Evolutionary conservation across 2,797 vertebrate species (phyloP).

Genomic region (Lacerta bilineata): DNA sequence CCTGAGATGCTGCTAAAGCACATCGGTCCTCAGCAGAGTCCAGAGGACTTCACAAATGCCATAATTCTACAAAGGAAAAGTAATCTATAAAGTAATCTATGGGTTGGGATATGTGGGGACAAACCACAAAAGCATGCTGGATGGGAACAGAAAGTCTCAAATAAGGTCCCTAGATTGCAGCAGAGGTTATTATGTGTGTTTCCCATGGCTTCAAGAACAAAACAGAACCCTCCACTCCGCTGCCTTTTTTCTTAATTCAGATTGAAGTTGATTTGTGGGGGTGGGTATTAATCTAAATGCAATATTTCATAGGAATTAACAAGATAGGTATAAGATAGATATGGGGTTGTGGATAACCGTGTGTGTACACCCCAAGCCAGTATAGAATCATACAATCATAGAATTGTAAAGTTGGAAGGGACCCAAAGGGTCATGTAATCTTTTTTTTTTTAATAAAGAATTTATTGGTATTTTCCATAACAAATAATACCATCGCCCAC

Average conservation of each 20-base stretch:
- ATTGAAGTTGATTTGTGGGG: too few species aligned
- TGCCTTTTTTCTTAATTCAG: not conserved
- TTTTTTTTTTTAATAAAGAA: too few species aligned
- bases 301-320: too few species aligned
- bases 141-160: conserved; percentile 56
- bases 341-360: too few species aligned
- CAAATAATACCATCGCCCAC: too few species aligned
- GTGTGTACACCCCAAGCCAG: too few species aligned
- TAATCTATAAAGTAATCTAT: not conserved
- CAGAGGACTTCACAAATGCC: not conserved
- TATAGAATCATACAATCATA: too few species aligned
- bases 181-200: not conserved
- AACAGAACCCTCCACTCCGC: not conserved
- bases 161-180: conserved; percentile 61
- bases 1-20: not conserved
- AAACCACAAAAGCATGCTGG: conserved; percentile 31
- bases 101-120: not conserved
- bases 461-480: too few species aligned
- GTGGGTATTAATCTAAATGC: too few species aligned
- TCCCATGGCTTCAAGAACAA: not conserved
- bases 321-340: too few species aligned
- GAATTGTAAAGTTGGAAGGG: too few species aligned
- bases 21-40: not conserved
- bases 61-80: not conserved
- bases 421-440: too few species aligned